Conservation (phyloP, 2,113 vertebrate genomes). For the Alligator mississippiensis region DNA sequence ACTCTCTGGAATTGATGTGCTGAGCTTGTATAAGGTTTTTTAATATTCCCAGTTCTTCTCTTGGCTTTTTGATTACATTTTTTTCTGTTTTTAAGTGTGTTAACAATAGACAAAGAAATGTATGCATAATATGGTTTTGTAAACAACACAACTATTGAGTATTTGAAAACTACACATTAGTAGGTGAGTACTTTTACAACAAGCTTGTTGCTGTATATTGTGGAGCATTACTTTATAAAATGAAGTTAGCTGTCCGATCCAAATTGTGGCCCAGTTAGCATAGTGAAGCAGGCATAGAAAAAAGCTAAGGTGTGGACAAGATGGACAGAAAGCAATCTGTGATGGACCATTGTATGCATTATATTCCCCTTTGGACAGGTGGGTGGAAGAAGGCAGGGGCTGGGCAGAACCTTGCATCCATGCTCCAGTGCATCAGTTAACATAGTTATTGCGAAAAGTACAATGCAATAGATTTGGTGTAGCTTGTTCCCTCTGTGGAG, state of each 20-base stretch:
- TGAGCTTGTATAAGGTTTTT: not conserved
- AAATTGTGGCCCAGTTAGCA: not conserved
- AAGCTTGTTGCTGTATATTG: not conserved
- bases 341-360: not conserved
- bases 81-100: not conserved
- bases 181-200: not conserved
- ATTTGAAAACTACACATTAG: not conserved
- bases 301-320: not conserved
- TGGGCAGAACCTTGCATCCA: not conserved
- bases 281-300: not conserved
- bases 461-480: not conserved
- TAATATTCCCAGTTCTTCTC: not conserved
- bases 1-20: not conserved
- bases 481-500: not conserved
- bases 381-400: constrained; percentile 5
- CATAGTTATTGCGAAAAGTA: constrained; percentile 11
- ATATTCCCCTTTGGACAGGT: not conserved
- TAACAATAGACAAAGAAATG: not conserved
- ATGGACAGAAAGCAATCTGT: not conserved
- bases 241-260: not conserved
- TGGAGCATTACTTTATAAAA: constrained; percentile 15
- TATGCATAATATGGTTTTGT: not conserved
- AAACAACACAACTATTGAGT: not conserved
- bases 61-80: not conserved
- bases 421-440: not conserved